These are phyloP conservation scores for Pampus argenteus DNA, from an alignment of 2,797 vertebrate species.

Conservation along the genomic window DNA sequence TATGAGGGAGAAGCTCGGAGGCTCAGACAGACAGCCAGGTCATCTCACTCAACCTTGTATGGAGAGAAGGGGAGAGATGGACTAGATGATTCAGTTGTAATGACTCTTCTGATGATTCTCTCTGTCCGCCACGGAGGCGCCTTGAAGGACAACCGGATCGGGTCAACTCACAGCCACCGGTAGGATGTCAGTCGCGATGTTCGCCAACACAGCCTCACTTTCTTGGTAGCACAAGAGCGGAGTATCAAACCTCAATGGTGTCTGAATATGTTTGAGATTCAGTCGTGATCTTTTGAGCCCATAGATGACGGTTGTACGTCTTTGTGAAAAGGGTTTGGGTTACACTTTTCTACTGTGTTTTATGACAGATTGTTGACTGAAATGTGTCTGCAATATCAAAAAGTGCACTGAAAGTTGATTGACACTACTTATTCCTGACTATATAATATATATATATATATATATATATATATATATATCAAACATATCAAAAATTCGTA, in stretches of 20 bases:
- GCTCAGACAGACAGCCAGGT: conserved; percentile 68
- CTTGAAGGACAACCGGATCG: conserved; percentile 50
- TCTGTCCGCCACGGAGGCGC: conserved; percentile 38
- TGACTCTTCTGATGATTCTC: conserved; percentile 56
- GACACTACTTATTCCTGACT: neutral
- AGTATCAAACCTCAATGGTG: neutral
- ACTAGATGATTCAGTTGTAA: conserved; percentile 64
- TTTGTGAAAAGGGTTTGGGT: too few relatives aligned
- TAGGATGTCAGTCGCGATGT: conserved; percentile 34
- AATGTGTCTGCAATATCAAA: neutral
- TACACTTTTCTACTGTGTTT: too few relatives aligned
- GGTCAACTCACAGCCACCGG: conserved; percentile 45
- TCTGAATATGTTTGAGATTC: neutral
- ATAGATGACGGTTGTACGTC: too few relatives aligned
- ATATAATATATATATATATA: too few relatives aligned
- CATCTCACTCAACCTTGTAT: conserved; percentile 69
- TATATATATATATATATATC: too few relatives aligned
- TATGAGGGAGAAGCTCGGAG: conserved; percentile 66
- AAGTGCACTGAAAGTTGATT: neutral
- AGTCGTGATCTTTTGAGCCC: neutral
- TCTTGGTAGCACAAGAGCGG: neutral
- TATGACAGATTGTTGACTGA: neutral
- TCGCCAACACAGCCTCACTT: neutral
- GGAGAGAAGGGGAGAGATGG: conserved; percentile 51
- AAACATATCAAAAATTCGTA: neutral